phyloP scores from a whole-genome alignment of 1,140 invertebrate genomes.

The Bactericera cockerelli region DNA sequence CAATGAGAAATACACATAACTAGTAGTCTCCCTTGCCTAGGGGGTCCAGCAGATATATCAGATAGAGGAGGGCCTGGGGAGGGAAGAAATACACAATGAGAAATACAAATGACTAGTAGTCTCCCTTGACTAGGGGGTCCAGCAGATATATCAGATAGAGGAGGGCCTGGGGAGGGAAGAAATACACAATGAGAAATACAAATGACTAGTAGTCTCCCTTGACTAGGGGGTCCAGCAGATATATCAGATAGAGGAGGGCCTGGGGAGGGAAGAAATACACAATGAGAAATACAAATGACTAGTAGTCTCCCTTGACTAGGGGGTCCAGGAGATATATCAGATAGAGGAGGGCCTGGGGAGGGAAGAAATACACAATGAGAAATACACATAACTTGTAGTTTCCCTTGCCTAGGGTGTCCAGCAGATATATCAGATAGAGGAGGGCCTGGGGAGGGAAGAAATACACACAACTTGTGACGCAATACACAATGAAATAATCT shows the following conservation, averaged over 20 bases:
- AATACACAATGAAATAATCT: too few relatives aligned
- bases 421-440: constrained; percentile 76
- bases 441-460: constrained; percentile 63
- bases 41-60: constrained; percentile 85
- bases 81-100: too few relatives aligned
- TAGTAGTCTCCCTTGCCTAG: constrained; percentile 88
- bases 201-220: constrained; percentile 66
- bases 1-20: too few relatives aligned
- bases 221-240: constrained; percentile 87
- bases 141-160: constrained; percentile 83
- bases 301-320: constrained; percentile 88
- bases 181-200: constrained; percentile 11
- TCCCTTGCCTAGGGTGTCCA: constrained; percentile 92
- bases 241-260: constrained; percentile 82
- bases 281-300: background rate
- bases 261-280: constrained; percentile 33
- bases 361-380: constrained; percentile 12
- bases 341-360: constrained; percentile 72
- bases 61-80: constrained; percentile 71
- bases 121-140: constrained; percentile 91
- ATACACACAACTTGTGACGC: too few relatives aligned
- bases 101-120: too few relatives aligned
- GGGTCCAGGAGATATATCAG: constrained; percentile 86
- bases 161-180: constrained; percentile 63
- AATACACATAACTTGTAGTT: constrained; percentile 62